Evolutionary conservation across 2,113 vertebrate species (phyloP).

Genomic region (Corythaeola cristata): DNA sequence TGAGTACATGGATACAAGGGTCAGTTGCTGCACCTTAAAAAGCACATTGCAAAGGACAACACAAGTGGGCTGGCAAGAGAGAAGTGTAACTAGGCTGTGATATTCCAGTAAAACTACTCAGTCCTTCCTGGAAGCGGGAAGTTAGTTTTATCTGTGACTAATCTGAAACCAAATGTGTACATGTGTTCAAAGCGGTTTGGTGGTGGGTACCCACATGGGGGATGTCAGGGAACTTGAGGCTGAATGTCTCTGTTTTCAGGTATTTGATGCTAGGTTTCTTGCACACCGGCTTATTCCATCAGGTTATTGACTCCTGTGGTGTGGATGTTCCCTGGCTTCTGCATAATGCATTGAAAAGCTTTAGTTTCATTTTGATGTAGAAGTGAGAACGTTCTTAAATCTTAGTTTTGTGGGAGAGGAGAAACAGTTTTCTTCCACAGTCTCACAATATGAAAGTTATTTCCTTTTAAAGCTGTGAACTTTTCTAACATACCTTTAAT

Average conservation of each 20-base stretch:
- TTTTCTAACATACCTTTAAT: not conserved
- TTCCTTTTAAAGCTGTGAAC: not conserved
- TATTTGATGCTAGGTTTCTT: not conserved
- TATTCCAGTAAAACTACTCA: not conserved
- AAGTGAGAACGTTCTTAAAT: not conserved
- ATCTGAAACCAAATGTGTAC: not conserved
- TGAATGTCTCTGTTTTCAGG: accelerated
- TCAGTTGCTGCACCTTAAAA: not conserved
- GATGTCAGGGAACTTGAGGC: not conserved
- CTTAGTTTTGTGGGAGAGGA: not conserved
- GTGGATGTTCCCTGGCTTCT: not conserved
- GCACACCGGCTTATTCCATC: not conserved
- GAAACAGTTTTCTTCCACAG: not conserved
- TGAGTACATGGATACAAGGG: accelerated
- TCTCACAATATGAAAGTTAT: not conserved
- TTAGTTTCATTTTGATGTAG: not conserved
- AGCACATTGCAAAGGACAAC: not conserved
- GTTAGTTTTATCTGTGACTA: not conserved
- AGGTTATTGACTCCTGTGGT: not conserved
- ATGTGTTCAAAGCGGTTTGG: accelerated
- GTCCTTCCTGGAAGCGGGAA: not conserved
- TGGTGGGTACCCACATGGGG: not conserved
- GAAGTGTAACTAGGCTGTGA: not conserved
- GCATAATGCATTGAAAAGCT: not conserved
- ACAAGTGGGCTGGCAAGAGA: not conserved